phyloP scores from a whole-genome alignment of 2,113 vertebrate genomes.

The Lycaon pictus region DNA sequence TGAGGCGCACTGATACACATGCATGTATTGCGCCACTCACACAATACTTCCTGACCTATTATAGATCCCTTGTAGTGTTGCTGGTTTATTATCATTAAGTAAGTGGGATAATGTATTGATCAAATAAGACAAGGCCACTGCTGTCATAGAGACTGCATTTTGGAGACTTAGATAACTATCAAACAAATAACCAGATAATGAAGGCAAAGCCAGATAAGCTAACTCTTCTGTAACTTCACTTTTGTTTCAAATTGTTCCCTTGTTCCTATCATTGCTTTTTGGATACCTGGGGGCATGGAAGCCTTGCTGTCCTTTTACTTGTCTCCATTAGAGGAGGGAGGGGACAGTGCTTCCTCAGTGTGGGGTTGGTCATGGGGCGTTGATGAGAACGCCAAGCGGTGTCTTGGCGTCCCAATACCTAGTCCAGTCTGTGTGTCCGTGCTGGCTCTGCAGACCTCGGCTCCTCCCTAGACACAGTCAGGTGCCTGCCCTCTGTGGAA shows the following conservation, averaged over 20 bases:
- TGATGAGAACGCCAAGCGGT: neutral
- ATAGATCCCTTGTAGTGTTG: neutral
- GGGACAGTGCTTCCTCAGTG: neutral
- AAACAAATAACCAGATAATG: neutral
- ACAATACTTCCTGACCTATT: neutral
- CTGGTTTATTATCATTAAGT: neutral
- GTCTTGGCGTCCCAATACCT: neutral
- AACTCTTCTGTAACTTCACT: neutral
- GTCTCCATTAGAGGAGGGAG: neutral
- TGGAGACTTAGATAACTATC: neutral
- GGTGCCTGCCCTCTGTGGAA: too few species aligned
- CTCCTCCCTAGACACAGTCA: neutral
- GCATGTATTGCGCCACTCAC: fast-evolving
- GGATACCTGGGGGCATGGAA: neutral
- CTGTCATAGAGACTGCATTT: neutral
- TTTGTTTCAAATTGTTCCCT: neutral
- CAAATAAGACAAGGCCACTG: neutral
- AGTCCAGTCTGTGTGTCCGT: neutral
- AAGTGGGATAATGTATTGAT: neutral
- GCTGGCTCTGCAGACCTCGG: neutral
- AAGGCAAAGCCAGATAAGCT: neutral
- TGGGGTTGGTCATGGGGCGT: neutral
- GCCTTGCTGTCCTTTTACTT: neutral
- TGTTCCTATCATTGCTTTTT: neutral
- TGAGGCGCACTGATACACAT: neutral